These are phyloP conservation scores for Lissonota sp. DNA, from an alignment of 2,888 invertebrate genomes.

Conservation along the genomic window DNA sequence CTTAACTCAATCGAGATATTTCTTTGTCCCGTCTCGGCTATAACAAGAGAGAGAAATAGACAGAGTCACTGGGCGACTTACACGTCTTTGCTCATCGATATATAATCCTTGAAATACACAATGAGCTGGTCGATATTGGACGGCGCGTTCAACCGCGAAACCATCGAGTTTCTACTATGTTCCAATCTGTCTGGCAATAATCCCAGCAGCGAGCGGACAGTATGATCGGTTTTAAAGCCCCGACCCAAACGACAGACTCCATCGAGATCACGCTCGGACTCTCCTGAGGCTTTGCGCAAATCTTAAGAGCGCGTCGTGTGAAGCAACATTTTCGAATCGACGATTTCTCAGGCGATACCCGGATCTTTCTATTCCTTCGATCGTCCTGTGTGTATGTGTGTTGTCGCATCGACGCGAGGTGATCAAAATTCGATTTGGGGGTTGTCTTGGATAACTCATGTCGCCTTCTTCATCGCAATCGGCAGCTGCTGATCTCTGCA, in stretches of 20 bases:
- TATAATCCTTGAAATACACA: slow-evolving; percentile 11
- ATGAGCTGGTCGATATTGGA: slow-evolving; percentile 7
- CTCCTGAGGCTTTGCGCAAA: slow-evolving; percentile 76
- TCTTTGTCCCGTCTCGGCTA: neutral
- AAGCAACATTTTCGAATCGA: slow-evolving; percentile 64
- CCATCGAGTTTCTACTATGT: slow-evolving; percentile 71
- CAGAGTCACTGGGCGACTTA: slow-evolving; percentile 4
- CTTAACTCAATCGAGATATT: neutral
- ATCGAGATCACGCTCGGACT: slow-evolving; percentile 7
- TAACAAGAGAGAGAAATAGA: neutral
- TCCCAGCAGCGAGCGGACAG: slow-evolving; percentile 47
- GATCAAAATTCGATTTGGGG: too few species aligned
- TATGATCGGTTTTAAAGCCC: slow-evolving; percentile 59
- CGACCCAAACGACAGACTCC: slow-evolving; percentile 27
- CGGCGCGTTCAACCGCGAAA: slow-evolving; percentile 75
- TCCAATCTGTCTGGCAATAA: slow-evolving; percentile 62
- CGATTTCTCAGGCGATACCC: slow-evolving; percentile 70
- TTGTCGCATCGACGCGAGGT: too few species aligned
- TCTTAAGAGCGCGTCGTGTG: slow-evolving; percentile 49
- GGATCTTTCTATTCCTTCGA: slow-evolving; percentile 15
- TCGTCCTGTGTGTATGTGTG: too few species aligned
- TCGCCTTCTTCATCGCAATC: neutral
- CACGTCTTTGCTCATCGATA: slow-evolving; percentile 40
- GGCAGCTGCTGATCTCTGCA: neutral
- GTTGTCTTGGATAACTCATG: too few species aligned